Conservation (phyloP, 2,113 vertebrate genomes). For the Heteronetta atricapilla region DNA sequence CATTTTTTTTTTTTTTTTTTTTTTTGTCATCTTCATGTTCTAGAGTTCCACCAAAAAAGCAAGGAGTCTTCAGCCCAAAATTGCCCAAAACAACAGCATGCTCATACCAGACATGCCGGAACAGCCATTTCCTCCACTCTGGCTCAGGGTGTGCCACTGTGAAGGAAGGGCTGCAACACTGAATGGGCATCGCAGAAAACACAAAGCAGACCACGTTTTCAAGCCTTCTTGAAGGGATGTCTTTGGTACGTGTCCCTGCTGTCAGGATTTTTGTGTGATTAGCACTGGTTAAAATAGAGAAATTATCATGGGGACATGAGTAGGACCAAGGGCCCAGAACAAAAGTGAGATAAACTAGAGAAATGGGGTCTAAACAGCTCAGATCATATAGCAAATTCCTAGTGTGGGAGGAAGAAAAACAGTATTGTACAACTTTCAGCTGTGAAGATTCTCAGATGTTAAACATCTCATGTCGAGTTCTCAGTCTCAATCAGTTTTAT, state of each 20-base stretch:
- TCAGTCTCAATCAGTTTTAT: constrained; percentile 8
- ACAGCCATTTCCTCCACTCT: not conserved
- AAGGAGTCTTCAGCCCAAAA: not conserved
- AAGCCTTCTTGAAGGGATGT: not conserved
- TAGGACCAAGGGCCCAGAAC: not conserved
- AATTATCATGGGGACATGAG: not conserved
- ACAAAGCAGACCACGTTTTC: not conserved
- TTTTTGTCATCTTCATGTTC: not conserved
- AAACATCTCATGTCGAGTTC: constrained; percentile 10
- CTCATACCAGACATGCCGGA: not conserved
- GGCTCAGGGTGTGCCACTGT: not conserved
- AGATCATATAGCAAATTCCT: constrained; percentile 30
- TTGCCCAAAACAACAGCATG: not conserved
- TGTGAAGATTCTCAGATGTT: not conserved
- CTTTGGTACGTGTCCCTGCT: not conserved
- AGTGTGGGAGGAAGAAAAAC: constrained; percentile 54
- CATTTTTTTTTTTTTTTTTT: not conserved
- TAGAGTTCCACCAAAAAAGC: not conserved
- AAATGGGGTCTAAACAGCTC: not conserved
- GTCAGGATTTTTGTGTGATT: not conserved
- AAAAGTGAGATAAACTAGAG: constrained; percentile 44
- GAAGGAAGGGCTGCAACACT: not conserved
- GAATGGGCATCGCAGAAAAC: not conserved
- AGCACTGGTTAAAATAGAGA: constrained; percentile 2
- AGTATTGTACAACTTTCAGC: constrained; percentile 29